Evolutionary conservation across 2,797 vertebrate genomes (phyloP).

Genomic region (Apogon talboti): DNA sequence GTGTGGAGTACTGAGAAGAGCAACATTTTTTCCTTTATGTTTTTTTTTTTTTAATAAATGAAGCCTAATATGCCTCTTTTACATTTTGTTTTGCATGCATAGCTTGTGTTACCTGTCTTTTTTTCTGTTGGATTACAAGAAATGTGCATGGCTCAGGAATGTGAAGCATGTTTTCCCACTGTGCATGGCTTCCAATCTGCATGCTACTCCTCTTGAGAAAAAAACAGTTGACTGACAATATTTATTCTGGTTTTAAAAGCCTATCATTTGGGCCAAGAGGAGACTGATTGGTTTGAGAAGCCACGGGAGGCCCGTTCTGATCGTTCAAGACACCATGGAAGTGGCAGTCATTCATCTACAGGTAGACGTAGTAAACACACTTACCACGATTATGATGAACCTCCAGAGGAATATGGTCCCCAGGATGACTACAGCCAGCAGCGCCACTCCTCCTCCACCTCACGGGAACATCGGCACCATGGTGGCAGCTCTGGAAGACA

Average conservation of each 20-base stretch:
- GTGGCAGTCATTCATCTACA: conserved; percentile 90
- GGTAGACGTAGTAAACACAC: conserved; percentile 94
- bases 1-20: conserved; percentile 61
- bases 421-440: conserved; percentile 91
- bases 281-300: conserved; percentile 99
- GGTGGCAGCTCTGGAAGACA: conserved; percentile 91
- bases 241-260: conserved; percentile 95
- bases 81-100: conserved; percentile 68
- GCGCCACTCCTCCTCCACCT: conserved; percentile 84
- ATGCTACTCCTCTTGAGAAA: conserved; percentile 50
- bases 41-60: conserved; percentile 73
- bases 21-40: conserved; percentile 45
- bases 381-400: conserved; percentile 97
- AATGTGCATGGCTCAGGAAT: conserved; percentile 70
- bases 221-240: conserved; percentile 83
- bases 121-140: conserved; percentile 25
- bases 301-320: conserved; percentile 94
- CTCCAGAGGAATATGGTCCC: conserved; percentile 93
- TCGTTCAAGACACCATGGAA: conserved; percentile 92
- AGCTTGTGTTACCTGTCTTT: conserved; percentile 67
- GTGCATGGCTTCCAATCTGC: conserved; percentile 89
- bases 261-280: conserved; percentile 99
- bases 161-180: conserved; percentile 50
- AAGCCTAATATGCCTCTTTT: conserved; percentile 84
- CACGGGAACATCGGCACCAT: conserved; percentile 94